Evolutionary conservation across 1,140 invertebrate species (phyloP).

Genomic region (Gerris buenoi): DNA sequence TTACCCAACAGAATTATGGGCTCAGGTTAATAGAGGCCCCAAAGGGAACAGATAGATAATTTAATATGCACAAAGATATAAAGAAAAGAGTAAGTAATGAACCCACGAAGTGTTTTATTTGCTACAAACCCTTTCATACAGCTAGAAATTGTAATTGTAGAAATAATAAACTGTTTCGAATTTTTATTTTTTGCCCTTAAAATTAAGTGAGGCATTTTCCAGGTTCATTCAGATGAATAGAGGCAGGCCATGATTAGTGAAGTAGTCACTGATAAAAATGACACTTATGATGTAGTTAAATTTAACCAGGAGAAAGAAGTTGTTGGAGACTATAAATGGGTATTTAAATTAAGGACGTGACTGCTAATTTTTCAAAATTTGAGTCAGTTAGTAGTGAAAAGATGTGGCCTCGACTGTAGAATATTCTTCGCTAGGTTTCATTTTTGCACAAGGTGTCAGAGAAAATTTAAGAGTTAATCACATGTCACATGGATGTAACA

Average conservation of each 20-base stretch:
- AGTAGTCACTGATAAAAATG: not conserved
- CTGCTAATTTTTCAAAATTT: conserved; percentile 14
- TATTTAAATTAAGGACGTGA: not conserved
- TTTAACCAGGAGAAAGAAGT: not conserved
- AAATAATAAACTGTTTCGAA: no score
- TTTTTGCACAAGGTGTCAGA: conserved; percentile 27
- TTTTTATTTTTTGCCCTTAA: no score
- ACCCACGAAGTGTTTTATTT: no score
- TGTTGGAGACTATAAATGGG: not conserved
- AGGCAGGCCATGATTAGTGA: not conserved
- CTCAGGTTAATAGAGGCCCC: no score
- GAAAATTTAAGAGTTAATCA: conserved; percentile 26
- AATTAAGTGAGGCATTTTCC: not conserved
- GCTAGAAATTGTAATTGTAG: no score
- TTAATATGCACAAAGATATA: no score
- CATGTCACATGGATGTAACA: conserved; percentile 29
- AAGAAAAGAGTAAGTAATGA: no score
- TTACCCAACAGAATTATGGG: no score
- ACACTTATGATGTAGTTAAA: not conserved
- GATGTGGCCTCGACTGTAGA: conserved; percentile 26
- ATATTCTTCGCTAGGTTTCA: conserved; percentile 25
- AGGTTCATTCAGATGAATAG: not conserved
- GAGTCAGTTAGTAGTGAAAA: conserved; percentile 30
- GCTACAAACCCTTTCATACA: no score
- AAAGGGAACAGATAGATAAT: no score